Conservation (phyloP, 2,888 invertebrate genomes). For the Dione vanillae region DNA sequence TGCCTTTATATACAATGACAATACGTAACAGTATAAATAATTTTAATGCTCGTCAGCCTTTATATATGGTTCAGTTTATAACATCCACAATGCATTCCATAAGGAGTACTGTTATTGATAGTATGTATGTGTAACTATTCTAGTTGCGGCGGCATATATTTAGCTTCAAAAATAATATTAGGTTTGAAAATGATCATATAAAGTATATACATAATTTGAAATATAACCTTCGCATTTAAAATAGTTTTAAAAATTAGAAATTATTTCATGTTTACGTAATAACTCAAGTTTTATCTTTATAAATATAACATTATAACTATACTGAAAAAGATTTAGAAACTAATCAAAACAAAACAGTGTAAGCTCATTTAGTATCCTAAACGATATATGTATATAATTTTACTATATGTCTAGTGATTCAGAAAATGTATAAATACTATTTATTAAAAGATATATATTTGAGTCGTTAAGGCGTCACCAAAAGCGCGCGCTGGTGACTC, state of each 20-base stretch:
- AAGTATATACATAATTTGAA: no score
- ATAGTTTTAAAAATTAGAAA: no score
- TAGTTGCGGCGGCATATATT: not conserved
- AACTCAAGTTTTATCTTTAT: no score
- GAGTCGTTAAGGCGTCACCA: slow-evolving; percentile 18
- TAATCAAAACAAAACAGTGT: not conserved
- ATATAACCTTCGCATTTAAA: no score
- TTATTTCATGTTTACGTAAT: not conserved
- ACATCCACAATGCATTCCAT: slow-evolving; percentile 15
- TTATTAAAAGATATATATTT: slow-evolving; percentile 10
- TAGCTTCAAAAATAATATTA: no score
- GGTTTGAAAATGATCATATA: no score
- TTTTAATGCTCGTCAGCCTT: slow-evolving; percentile 33
- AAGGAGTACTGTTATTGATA: slow-evolving; percentile 20
- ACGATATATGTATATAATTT: not conserved
- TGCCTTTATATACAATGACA: slow-evolving; percentile 47
- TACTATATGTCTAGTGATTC: not conserved
- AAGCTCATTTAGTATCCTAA: not conserved
- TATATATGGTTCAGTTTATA: slow-evolving; percentile 33
- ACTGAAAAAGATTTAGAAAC: not conserved
- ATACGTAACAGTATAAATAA: slow-evolving; percentile 45
- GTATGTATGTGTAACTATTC: not conserved
- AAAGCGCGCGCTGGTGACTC: slow-evolving; percentile 32
- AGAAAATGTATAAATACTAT: not conserved
- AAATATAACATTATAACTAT: no score